Percentiles rank a stretch among this genome's conserved stretches.
Conservation (phyloP, 2,888 invertebrate genomes). For the Heliconius hortense region DNA sequence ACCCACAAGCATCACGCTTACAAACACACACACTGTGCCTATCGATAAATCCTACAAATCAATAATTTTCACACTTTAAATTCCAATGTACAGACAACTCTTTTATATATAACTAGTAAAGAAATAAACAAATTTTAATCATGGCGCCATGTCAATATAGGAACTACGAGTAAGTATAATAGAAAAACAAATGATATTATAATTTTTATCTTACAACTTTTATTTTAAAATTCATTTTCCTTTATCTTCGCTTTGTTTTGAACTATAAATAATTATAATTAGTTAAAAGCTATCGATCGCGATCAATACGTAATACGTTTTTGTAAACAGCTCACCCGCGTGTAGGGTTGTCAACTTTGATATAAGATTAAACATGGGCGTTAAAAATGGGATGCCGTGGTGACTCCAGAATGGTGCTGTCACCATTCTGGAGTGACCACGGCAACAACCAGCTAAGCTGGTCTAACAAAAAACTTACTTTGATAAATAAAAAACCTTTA, state of each 20-base stretch:
- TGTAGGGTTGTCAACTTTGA: constrained; percentile 55
- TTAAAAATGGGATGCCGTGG: too few relatives aligned
- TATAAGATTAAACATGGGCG: background rate
- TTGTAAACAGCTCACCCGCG: constrained; percentile 59
- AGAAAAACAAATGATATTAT: background rate
- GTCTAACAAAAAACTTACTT: too few relatives aligned
- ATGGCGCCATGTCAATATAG: constrained; percentile 48
- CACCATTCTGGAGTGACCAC: too few relatives aligned
- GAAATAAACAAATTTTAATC: constrained; percentile 47
- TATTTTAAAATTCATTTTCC: constrained; percentile 19
- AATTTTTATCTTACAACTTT: background rate
- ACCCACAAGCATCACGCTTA: too few relatives aligned
- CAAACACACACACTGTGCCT: background rate
- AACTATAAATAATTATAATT: constrained; percentile 46
- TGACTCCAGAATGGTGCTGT: too few relatives aligned
- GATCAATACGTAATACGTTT: constrained; percentile 64
- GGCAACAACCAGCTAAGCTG: too few relatives aligned
- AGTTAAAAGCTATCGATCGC: constrained; percentile 59
- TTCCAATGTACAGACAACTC: background rate
- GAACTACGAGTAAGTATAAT: constrained; percentile 40
- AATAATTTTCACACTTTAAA: background rate
- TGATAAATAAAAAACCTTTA: too few relatives aligned
- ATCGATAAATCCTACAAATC: background rate
- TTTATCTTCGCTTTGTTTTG: constrained; percentile 21
- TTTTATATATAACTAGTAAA: constrained; percentile 31